Evolutionary conservation across 2,797 vertebrate species (phyloP), one percentile per base, ranked within the genome.

Genomic region (Syndactyla subalaris): DNA sequence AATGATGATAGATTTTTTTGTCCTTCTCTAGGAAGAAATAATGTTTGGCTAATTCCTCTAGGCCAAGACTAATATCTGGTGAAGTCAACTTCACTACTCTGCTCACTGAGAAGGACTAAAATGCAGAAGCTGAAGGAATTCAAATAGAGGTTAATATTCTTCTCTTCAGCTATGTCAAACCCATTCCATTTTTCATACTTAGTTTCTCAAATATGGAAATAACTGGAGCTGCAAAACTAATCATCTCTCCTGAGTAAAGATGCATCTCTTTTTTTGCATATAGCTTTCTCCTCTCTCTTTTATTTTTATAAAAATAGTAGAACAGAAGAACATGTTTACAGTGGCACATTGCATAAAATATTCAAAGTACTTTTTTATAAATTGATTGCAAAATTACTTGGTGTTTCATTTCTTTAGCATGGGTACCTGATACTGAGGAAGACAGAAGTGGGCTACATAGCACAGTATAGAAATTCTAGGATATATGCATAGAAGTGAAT

Each of bases 61-160:
- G 98, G 98, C 98, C 98, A 93, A 98, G 98, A 65, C 98, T 99
- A 98, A 32, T 98, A 98, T 89, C 97, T 99, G 54, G 95, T 98
- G 59, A 99, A 99, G 96, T 68, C 98, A 93, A 98, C 98, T 12
- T 85, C 66, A 82, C 58, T 43, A 62, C 19, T 46, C 15, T 67
- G 45, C 54, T 77, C 32, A 46, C 11, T 30, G 72, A 62, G 43
- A 39, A 85, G 32, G 57, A 89, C 85, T 58, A 67, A 92, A 91
- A 74, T 32, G 38, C 24, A 85, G 65, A 86, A 86, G 89, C 97
- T 38, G 97, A 98, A 76, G 98, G 98, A 95, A 99, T 98, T 85
- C 98, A 98, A 93, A 98, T 36, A 98, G 98, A 97, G 98, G 98
- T 98, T 62, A 88, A 97, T 96, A 32, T 73, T 92, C 73, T 87